Evolutionary conservation across 2,113 vertebrate species (phyloP).

Genomic region (Amia ocellicauda): DNA sequence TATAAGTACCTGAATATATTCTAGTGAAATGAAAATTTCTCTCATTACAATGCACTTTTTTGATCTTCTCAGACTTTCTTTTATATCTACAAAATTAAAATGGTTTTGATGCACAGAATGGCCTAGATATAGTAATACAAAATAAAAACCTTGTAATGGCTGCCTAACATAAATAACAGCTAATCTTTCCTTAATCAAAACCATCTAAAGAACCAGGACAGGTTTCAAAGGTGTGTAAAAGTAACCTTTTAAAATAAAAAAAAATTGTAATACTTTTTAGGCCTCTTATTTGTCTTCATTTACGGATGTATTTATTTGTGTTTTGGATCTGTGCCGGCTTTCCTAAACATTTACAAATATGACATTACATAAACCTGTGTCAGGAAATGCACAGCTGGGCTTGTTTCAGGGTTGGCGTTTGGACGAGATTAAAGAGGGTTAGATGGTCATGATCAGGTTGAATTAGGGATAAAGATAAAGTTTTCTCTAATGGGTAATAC

Average conservation of each 20-base stretch:
- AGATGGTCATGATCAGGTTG: no score
- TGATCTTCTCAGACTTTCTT: slow-evolving; percentile 29
- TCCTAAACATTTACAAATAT: no score
- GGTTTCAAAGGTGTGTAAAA: slow-evolving; percentile 57
- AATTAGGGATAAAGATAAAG: no score
- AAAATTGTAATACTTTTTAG: slow-evolving; percentile 47
- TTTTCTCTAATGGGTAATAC: no score
- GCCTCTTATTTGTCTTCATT: not conserved
- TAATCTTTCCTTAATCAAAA: slow-evolving; percentile 52
- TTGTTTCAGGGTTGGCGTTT: no score
- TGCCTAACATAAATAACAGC: slow-evolving; percentile 46
- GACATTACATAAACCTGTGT: no score
- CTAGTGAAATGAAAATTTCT: slow-evolving; percentile 52
- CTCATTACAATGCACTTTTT: slow-evolving; percentile 49
- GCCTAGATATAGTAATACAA: slow-evolving; percentile 47
- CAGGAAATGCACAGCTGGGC: no score
- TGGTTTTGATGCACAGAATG: slow-evolving; percentile 51
- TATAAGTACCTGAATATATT: slow-evolving; percentile 35
- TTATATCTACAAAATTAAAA: slow-evolving; percentile 34
- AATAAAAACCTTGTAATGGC: slow-evolving; percentile 44
- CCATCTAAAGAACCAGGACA: slow-evolving; percentile 52
- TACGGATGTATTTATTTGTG: not conserved
- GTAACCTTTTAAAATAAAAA: slow-evolving; percentile 71
- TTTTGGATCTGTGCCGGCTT: no score
- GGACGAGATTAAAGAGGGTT: no score